Conservation (phyloP, 2,113 vertebrate species). For the Upupa epops region DNA sequence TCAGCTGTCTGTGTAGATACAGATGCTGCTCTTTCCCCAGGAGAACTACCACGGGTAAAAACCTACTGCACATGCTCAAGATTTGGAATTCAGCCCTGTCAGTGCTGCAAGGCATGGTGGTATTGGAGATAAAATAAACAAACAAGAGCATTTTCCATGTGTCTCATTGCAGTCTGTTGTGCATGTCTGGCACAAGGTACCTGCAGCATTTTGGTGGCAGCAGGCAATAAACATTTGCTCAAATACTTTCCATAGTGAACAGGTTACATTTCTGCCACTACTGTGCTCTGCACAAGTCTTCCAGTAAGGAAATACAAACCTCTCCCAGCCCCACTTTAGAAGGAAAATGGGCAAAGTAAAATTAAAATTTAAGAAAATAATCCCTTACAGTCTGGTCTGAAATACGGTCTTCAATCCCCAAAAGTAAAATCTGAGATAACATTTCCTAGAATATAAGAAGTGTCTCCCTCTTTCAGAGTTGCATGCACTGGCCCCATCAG, state of each 20-base stretch:
- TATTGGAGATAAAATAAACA: slow-evolving; percentile 57
- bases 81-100: slow-evolving; percentile 23
- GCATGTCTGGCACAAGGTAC: slow-evolving; percentile 22
- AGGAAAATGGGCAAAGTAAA: background rate
- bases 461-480: background rate
- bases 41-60: slow-evolving; percentile 14
- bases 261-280: slow-evolving; percentile 53
- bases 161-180: slow-evolving; percentile 21
- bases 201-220: slow-evolving; percentile 43
- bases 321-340: background rate
- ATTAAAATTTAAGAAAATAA: background rate
- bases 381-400: background rate
- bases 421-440: background rate
- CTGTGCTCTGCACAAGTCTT: background rate
- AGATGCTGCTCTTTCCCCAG: slow-evolving; percentile 34
- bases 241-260: slow-evolving; percentile 58
- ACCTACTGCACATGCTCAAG: background rate
- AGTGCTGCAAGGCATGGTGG: background rate
- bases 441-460: background rate
- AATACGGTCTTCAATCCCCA: background rate
- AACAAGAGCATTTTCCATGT: slow-evolving; percentile 30
- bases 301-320: slow-evolving; percentile 55
- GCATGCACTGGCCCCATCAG: background rate
- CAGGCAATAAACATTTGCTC: slow-evolving; percentile 39
- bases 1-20: slow-evolving; percentile 7